Evolutionary conservation across 2,113 vertebrate genomes (phyloP), one percentile per base, ranked within the genome.

Genomic region (Macheiramphus alcinus): DNA sequence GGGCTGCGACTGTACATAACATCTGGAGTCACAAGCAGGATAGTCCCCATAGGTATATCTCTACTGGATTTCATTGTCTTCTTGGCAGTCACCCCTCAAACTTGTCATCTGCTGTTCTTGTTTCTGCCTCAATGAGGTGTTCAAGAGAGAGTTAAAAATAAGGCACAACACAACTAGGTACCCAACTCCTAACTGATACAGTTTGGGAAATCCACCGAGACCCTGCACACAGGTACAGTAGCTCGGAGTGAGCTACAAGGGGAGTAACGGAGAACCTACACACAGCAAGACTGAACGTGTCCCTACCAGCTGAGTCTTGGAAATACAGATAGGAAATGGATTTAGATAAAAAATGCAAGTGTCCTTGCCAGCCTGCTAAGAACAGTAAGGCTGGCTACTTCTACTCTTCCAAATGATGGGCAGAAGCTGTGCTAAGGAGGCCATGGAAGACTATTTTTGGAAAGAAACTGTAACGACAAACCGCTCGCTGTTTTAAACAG

Each of bases 11-110:
- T 36, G 6, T 13, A 88, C 26, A 1, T 13, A 91, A 91, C 93
- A 95, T 81, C 89, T 94, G 89, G 70, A 89, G 78, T 42, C 84
- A 72, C 80, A 94, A 75, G 53, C 20, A 36, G 22, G 23, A 48
- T 6, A 8, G 61, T 65, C 67, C 86, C 94, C 66, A 45, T 9
- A 93, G 86, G 83, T 81, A 21, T 2, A 23, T n/a, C 53, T 84
- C 88, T 89, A 40, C 52, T 72, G 70, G 62, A 82, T 90, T 73
- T 79, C 72, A n/a, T 66, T 89, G 91, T 52, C 89, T 88, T 42
- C 89, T 84, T 91, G 80, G 93, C 84, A 85, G 66, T 31, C 65
- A 26, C 43, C 22, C 43, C 80, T 91, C 86, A 56, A 52, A 72
- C 29, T 21, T 91, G 36, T 84, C 80, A 85, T 53, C 86, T 91